Evolutionary conservation across 2,113 vertebrate genomes (phyloP), one percentile per base, ranked within the genome.

Genomic region (Typhlomys cinereus): DNA sequence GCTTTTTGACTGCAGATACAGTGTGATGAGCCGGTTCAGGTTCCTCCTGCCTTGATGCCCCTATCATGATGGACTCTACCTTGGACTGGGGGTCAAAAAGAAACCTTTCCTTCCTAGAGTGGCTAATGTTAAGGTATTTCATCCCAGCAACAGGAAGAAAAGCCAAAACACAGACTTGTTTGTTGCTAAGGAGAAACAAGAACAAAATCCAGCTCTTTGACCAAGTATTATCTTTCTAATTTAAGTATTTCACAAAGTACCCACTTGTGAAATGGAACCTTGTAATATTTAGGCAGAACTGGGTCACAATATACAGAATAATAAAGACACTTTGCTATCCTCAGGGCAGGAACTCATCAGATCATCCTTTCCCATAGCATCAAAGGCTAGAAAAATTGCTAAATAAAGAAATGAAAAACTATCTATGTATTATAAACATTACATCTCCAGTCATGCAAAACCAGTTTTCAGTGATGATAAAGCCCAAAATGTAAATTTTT

Each of bases 261-360:
- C 44, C 52, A 89, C 17, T 39, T 69, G 71, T 75, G 75, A 88
- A 94, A 48, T 6, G 21, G 44, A 27, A 78, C 39, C 41, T 20
- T 36, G 8, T 15, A 66, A 67, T 88, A 71, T 79, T 75, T 64
- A 46, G 69, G 89, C 96, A 94, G 69, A 92, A 94, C 39, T 67
- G 41, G 88, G 85, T 74, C 67, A 78, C 39, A 71, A 46, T 34
- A 39, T 36, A 52, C 13, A 71, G 71, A 91, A 87, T 52, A 89
- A 95, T 50, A 86, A 81, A 64, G 34, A 70, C 5, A 4, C 39
- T 44, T 57, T 89, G 57, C 46, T 61, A 87, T 36, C 48, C 39
- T 44, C 48, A 76, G 64, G 36, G 59, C 15, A 80, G 39, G 50
- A 73, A 29, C 71, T 86, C 9, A 41, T 74, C 52, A 62, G 46